These are phyloP conservation scores for Harlomillsia oculata DNA, from an alignment of 1,140 invertebrate species.

Conservation along the genomic window DNA sequence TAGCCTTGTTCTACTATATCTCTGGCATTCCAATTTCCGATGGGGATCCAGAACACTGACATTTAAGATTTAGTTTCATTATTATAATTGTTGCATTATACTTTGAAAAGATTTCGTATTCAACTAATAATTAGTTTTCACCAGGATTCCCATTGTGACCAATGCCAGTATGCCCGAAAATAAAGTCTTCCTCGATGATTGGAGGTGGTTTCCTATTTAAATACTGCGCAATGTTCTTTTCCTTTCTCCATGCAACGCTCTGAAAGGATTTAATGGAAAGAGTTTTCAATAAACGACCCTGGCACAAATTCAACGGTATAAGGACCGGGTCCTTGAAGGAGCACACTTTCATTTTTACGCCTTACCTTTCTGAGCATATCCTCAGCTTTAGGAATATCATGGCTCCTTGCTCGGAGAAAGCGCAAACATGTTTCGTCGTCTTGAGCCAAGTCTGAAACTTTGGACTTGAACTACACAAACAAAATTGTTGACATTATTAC, in stretches of 20 bases:
- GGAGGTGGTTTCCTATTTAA: not conserved
- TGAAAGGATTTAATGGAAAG: too few relatives aligned
- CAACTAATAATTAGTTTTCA: not conserved
- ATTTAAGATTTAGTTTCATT: not conserved
- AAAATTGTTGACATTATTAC: too few relatives aligned
- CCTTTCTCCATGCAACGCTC: not conserved
- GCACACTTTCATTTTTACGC: too few relatives aligned
- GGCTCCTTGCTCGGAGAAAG: too few relatives aligned
- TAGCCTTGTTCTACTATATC: constrained; percentile 6
- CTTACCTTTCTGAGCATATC: too few relatives aligned
- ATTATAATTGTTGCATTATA: not conserved
- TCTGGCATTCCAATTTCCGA: not conserved
- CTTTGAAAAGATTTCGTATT: not conserved
- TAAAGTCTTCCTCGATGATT: not conserved
- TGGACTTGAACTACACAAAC: too few relatives aligned
- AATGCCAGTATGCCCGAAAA: not conserved
- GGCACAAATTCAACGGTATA: too few relatives aligned
- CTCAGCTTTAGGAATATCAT: too few relatives aligned
- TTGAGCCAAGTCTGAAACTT: too few relatives aligned
- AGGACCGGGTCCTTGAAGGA: too few relatives aligned
- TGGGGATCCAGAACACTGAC: not conserved
- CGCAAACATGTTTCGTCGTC: too few relatives aligned
- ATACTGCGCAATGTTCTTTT: not conserved
- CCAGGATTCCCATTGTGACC: not conserved
- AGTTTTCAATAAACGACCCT: too few relatives aligned